phyloP scores from a whole-genome alignment of 2,113 vertebrate genomes.

The Myanophis thanlyinensis region DNA sequence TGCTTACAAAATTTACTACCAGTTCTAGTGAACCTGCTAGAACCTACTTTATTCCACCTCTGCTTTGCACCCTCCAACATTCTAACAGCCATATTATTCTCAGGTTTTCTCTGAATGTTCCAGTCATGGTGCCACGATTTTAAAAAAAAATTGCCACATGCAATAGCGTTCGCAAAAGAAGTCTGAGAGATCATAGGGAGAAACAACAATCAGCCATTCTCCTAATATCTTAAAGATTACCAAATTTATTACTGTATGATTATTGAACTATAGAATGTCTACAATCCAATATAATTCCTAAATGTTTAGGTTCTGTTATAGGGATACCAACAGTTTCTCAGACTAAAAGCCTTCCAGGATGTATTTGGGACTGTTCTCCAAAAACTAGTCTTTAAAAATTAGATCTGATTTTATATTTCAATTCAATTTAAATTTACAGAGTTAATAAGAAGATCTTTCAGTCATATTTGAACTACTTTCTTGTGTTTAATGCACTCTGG shows the following conservation, averaged over 20 bases:
- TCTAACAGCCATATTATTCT: background rate
- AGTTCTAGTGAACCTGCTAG: too few relatives aligned
- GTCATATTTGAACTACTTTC: background rate
- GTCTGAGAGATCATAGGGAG: background rate
- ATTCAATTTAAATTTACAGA: background rate
- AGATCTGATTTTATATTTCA: background rate
- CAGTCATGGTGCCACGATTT: background rate
- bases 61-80: background rate
- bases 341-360: background rate
- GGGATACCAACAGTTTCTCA: background rate
- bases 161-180: background rate
- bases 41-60: too few relatives aligned
- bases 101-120: background rate
- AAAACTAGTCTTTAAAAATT: background rate
- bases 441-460: background rate
- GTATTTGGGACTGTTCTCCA: background rate
- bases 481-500: background rate
- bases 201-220: background rate
- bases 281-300: background rate
- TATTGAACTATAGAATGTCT: background rate
- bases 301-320: background rate
- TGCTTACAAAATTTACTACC: too few relatives aligned
- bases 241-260: background rate
- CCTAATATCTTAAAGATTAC: background rate
- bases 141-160: background rate